Conservation (phyloP, 2,113 vertebrate genomes). For the Recurvirostra avosetta region DNA sequence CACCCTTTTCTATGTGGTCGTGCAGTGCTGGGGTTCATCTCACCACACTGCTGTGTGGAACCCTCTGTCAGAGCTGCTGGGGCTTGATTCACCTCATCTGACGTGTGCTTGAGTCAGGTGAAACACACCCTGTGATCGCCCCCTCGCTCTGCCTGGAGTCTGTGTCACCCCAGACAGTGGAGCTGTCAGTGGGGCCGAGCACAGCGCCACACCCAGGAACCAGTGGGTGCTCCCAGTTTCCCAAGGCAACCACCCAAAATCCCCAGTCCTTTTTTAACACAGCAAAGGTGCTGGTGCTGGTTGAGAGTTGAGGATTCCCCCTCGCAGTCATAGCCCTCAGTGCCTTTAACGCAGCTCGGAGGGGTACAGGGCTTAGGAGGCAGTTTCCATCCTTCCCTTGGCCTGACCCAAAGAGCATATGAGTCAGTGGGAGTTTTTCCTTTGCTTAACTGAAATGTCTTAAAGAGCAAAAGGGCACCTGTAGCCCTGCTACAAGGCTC, state of each 20-base stretch:
- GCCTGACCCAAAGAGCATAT: not conserved
- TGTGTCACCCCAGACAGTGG: not conserved
- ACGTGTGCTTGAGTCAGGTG: not conserved
- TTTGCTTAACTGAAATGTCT: not conserved
- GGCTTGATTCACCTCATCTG: not conserved
- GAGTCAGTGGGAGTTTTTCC: not conserved
- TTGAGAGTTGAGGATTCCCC: not conserved
- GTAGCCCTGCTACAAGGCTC: not conserved
- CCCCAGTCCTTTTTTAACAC: not conserved
- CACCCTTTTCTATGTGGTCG: accelerated
- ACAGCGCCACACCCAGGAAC: not conserved
- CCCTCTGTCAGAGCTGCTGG: not conserved
- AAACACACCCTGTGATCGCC: not conserved
- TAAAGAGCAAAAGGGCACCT: not conserved
- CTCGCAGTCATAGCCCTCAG: not conserved
- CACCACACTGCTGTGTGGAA: not conserved
- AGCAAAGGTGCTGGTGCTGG: not conserved
- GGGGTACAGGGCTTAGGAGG: not conserved
- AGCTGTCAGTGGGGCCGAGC: not conserved
- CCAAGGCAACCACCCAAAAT: not conserved
- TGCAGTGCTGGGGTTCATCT: not conserved
- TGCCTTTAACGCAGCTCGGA: not conserved
- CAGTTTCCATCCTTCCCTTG: not conserved
- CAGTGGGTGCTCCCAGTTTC: not conserved
- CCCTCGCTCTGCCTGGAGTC: not conserved